Evolutionary conservation across 2,113 vertebrate genomes (phyloP).

Genomic region (Melanocharis versteri): DNA sequence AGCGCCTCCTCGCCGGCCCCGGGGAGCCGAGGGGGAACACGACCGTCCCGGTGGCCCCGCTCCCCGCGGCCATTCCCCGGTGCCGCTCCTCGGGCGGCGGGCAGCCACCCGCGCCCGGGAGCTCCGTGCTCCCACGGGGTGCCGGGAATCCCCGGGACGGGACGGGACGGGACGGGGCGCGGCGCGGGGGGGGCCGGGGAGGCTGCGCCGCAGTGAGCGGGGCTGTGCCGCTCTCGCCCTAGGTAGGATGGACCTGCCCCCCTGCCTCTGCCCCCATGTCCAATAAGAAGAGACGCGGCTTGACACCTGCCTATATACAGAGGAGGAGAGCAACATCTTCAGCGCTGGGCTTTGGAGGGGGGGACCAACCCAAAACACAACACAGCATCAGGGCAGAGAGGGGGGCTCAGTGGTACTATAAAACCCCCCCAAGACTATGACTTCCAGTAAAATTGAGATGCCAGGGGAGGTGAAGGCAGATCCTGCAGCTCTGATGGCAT

Average conservation of each 20-base stretch:
- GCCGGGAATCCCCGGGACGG: background rate
- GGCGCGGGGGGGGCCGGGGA: background rate
- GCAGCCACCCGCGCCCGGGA: background rate
- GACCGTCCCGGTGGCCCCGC: background rate
- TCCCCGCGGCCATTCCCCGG: background rate
- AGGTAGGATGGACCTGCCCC: conserved; percentile 84
- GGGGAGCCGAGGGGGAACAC: background rate
- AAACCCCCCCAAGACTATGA: conserved; percentile 76
- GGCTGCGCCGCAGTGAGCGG: conserved; percentile 70
- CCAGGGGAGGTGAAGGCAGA: conserved; percentile 93
- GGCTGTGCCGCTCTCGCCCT: conserved; percentile 76
- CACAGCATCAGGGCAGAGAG: background rate
- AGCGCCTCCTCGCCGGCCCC: background rate
- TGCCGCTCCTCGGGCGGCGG: background rate
- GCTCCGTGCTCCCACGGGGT: background rate
- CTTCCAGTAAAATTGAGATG: conserved; percentile 94
- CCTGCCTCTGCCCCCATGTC: conserved; percentile 76
- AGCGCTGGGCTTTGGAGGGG: conserved; percentile 64
- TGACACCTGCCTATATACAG: conserved; percentile 98
- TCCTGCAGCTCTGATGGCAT: conserved; percentile 93
- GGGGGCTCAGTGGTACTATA: conserved; percentile 11
- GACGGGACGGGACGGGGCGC: background rate
- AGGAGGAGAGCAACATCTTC: conserved; percentile 78
- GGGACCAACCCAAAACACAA: background rate
- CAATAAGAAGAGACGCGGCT: conserved; percentile 88